phyloP scores from a whole-genome alignment of 1,140 invertebrate species.

The Macrocentrus cingulum region DNA sequence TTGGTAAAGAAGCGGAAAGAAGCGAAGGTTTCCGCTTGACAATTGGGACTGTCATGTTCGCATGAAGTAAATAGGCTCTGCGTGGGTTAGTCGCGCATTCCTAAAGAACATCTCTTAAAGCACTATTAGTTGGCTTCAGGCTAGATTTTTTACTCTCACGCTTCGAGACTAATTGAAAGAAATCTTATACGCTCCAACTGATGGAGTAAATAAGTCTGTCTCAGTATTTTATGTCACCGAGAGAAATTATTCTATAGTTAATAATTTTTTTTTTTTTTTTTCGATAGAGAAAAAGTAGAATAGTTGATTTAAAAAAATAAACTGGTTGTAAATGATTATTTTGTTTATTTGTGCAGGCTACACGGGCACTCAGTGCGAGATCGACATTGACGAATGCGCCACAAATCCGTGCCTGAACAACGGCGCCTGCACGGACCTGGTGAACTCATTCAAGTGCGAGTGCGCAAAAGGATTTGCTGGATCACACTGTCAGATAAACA shows the following conservation, averaged over 20 bases:
- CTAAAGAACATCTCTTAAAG: conserved; percentile 10
- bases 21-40: conserved; percentile 19
- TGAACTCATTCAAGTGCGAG: conserved; percentile 83
- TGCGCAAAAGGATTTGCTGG: conserved; percentile 86
- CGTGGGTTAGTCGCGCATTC: conserved; percentile 19
- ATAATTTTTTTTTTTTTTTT: background rate
- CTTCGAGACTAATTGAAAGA: conserved; percentile 18
- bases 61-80: conserved; percentile 22
- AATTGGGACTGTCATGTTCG: conserved; percentile 22
- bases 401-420: conserved; percentile 85
- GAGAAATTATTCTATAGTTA: conserved; percentile 8
- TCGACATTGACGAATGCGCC: conserved; percentile 89
- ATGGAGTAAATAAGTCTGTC: background rate
- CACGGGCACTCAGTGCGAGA: conserved; percentile 87
- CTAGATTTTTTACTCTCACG: conserved; percentile 11
- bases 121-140: conserved; percentile 1
- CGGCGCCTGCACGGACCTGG: conserved; percentile 81
- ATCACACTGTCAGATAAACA: conserved; percentile 83
- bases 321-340: conserved; percentile 9
- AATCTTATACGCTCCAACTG: conserved; percentile 10
- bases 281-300: too few relatives aligned
- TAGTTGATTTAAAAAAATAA: too few relatives aligned
- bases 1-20: background rate
- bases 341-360: conserved; percentile 73
- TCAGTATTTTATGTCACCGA: background rate